Conservation (phyloP, 2,113 vertebrate genomes). For the Arenaria interpres region DNA sequence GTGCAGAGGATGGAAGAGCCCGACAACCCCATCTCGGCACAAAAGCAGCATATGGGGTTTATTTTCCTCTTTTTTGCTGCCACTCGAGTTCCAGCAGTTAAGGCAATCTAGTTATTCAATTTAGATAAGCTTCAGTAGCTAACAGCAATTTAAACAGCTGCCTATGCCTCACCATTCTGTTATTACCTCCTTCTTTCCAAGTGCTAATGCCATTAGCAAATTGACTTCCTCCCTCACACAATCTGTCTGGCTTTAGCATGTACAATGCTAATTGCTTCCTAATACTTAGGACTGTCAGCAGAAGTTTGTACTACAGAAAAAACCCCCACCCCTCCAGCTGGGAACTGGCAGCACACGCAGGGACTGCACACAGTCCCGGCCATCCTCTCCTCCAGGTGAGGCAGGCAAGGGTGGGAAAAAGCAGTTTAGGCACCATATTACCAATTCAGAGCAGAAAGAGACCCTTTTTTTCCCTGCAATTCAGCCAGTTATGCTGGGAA, state of each 20-base stretch:
- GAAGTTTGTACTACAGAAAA: neutral
- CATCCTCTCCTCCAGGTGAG: neutral
- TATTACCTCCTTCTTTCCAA: neutral
- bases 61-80: neutral
- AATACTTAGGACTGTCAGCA: neutral
- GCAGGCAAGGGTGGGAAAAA: neutral
- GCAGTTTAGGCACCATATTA: neutral
- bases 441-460: neutral
- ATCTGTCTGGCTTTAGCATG: neutral
- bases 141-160: neutral
- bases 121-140: neutral
- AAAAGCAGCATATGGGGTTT: neutral
- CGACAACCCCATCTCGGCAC: neutral
- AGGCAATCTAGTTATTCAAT: neutral
- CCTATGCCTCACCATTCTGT: neutral
- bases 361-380: neutral
- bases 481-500: accelerated
- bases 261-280: neutral
- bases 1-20: neutral
- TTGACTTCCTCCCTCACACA: slow-evolving; percentile 26
- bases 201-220: slow-evolving; percentile 12
- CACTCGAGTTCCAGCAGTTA: neutral
- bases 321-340: neutral
- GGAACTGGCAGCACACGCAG: neutral
- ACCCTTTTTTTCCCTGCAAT: neutral